Base-by-base conservation (phyloP, 2,888 invertebrate species). In the Melanargia galathea region DNA sequence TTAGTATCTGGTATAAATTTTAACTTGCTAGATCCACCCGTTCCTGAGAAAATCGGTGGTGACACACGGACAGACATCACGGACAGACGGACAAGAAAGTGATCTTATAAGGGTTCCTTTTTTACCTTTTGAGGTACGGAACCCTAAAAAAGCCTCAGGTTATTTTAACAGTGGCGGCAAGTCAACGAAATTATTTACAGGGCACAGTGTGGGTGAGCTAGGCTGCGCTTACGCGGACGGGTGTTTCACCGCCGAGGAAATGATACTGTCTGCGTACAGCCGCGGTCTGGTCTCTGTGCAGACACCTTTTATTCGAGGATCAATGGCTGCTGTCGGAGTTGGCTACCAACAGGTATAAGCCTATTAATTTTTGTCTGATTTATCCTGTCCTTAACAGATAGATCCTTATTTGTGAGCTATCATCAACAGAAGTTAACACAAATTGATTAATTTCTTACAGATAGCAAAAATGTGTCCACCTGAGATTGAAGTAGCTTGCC, bases 161-260 rank as follows among this genome's bases (percentile, higher is more conserved):
- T 38, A 13, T 38, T 38, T 38, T 38, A 38, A n/a, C 11, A n/a
- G 13, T 38, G 2, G 2, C 8, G 35, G 18, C 2, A 22, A 43
- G 2, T 43, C 22, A 13, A 22, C 33, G 6, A 7, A n/a, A 11
- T 46, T 5, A 33, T 43, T 40, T 54, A 11, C 62, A 92, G 97
- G 99, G 0, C 98, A 98, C 81, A 98, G 98, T 22, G 96, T 97
- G 0, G 99, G 99, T 24, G 99, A 99, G 82, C 88, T 98, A 26
- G 98, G 97, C 0, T 98, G 98, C 81, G 98, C 96, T 0, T 99
- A 99, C 82, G 98, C 97, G 1, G 99, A 99, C 81, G 97, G 96
- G 0, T 96, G 96, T 69, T 92, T 98, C 63, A 96, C 97, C 0
- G 93, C 95, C 0, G 96, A 97, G 75, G 96, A 98, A 84, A 95